Percentiles rank a stretch among this genome's conserved stretches.
Conservation (phyloP, 2,797 vertebrate species). For the Clarias fuscus region DNA sequence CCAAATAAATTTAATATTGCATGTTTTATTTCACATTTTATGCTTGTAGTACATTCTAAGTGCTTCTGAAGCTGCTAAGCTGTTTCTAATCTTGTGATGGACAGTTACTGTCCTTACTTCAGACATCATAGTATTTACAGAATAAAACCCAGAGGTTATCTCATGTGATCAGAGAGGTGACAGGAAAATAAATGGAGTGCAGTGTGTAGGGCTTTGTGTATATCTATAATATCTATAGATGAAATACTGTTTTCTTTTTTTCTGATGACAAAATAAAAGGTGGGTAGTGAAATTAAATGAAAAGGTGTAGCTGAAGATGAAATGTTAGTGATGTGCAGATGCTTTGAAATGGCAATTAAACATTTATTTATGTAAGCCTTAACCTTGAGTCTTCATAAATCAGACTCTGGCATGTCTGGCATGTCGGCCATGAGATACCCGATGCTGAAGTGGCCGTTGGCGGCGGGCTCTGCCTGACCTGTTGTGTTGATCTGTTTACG, state of each 20-base stretch:
- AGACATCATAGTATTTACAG: conserved; percentile 52
- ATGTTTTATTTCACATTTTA: conserved; percentile 33
- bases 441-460: conserved; percentile 91
- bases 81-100: conserved; percentile 54
- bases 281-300: neutral
- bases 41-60: conserved; percentile 47
- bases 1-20: conserved; percentile 49
- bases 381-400: conserved; percentile 73
- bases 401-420: conserved; percentile 92
- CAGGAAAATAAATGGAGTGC: neutral
- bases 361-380: neutral
- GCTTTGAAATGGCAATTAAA: neutral
- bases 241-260: conserved; percentile 62
- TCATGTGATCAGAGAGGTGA: conserved; percentile 23
- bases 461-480: conserved; percentile 75
- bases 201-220: neutral
- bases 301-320: conserved; percentile 48
- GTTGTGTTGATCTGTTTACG: conserved; percentile 83
- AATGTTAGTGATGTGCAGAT: neutral
- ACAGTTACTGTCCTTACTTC: conserved; percentile 46
- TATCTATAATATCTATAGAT: conserved; percentile 59
- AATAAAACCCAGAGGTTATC: conserved; percentile 46
- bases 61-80: conserved; percentile 49
- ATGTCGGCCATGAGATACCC: conserved; percentile 93
- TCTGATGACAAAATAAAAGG: neutral